Evolutionary conservation across 2,888 invertebrate species (phyloP), one percentile per base, ranked within the genome.

Genomic region (Dryocosmus kuriphilus): DNA sequence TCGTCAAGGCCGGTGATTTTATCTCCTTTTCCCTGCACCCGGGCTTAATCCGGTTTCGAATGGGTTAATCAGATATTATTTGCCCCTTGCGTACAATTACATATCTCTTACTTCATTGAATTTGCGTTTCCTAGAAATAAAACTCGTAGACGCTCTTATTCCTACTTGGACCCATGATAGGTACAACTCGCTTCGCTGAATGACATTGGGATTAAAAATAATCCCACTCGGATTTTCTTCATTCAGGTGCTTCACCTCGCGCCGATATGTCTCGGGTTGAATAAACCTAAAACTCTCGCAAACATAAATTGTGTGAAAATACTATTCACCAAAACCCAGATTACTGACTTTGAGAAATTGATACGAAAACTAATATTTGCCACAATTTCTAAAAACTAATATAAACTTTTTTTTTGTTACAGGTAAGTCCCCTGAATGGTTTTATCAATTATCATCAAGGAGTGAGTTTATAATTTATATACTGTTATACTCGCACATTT

Each of bases 1-100:
- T 83, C 79, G 81, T 82, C 81, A 83, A 83, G 82, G 83, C 80
- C 80, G 79, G 74, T 77, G 83, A 79, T 80, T 78, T 74, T 74
- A 74, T 74, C 60, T 74, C 71, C 51, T 30, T 71, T 71, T 71
- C 71, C n/a, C n/a, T 71, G 71, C 71, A 71, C 71, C 51, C 71
- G 71, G 30, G 71, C 32, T 32, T 71, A 71, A 71, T 71, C 71
- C 71, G 51, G 71, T 71, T 71, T 71, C 71, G 6, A 51, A 71
- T 71, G 9, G 71, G 51, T 71, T 71, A 71, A 71, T 71, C 51
- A 71, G 71, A 46, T 71, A 46, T 71, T 67, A 27, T 71, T 71
- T 8, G 41, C 27, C 19, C 41, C 16, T 67, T 67, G 8, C 67
- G n/a, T n/a, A n/a, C 51, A n/a, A n/a, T 22, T n/a, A 51, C n/a